These are phyloP conservation scores for Eristalis intricaria DNA, from an alignment of 2,888 invertebrate species.

Conservation along the genomic window DNA sequence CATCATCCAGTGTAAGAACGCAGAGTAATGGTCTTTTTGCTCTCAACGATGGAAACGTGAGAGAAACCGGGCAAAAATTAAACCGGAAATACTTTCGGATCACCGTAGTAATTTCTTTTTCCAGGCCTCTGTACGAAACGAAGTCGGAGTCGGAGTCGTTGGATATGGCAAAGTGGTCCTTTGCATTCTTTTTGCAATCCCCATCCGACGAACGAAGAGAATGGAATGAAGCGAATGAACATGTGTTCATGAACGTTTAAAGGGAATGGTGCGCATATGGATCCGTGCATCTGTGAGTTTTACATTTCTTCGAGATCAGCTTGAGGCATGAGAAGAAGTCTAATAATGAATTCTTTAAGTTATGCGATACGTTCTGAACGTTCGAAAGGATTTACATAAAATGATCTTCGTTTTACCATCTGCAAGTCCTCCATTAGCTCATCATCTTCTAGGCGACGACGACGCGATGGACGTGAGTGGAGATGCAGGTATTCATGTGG, in stretches of 20 bases:
- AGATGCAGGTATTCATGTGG: too few relatives aligned
- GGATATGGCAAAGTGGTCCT: conserved; percentile 39
- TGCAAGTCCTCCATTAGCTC: too few relatives aligned
- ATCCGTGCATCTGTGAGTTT: not conserved
- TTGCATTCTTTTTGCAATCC: conserved; percentile 33
- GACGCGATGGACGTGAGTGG: too few relatives aligned
- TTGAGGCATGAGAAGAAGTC: not conserved
- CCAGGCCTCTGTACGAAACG: not conserved
- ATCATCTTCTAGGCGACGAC: too few relatives aligned
- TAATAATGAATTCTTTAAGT: too few relatives aligned
- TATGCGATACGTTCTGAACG: too few relatives aligned
- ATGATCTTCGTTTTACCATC: too few relatives aligned
- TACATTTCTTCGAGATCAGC: not conserved
- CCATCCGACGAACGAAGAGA: not conserved
- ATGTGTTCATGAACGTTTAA: not conserved
- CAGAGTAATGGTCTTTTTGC: conserved; percentile 24
- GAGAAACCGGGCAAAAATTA: conserved; percentile 50
- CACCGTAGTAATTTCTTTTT: conserved; percentile 39
- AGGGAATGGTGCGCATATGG: not conserved
- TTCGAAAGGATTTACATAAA: too few relatives aligned
- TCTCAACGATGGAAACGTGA: conserved; percentile 44
- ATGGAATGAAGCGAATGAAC: not conserved
- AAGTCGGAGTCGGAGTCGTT: conserved; percentile 15
- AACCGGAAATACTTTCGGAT: conserved; percentile 71
- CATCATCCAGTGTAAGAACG: conserved; percentile 54